Evolutionary conservation across 2,113 vertebrate species (phyloP), one percentile per base, ranked within the genome.

Genomic region (Cavia porcellus): DNA sequence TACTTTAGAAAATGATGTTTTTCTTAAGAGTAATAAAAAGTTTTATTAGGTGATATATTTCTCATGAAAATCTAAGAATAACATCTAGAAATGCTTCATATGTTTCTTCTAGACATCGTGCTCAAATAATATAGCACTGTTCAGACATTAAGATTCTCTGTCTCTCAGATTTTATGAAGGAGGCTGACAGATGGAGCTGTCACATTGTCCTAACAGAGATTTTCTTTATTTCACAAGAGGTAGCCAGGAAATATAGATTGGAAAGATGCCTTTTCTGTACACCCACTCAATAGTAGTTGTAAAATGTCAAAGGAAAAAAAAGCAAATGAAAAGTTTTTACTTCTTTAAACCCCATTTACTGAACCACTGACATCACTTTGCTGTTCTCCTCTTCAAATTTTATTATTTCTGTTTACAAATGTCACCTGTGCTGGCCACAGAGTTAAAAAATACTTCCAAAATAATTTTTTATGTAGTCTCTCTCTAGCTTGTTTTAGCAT

Each of bases 151-250:
- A 17, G 15, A 32, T n/a, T 4, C 38, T 47, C 6, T 64, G 28
- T 59, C 17, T 87, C 79, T 90, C 35, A 90, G 7, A 50, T 86
- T 96, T 92, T 83, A 79, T 35, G 19, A 87, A 84, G 45, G 24
- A 94, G 42, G 72, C 42, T 70, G 79, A 93, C 95, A 97, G 96
- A 97, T 97, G 96, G 92, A 95, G 45, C 77, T 95, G 55, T 66
- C 87, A 96, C 75, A 82, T 57, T 85, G 38, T 92, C 24, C 84
- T 90, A 82, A 90, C 84, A 95, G 68, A 87, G 35, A 87, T 59
- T 93, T 89, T 95, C 14, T 68, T 90, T 90, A 87, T 96, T 96
- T 97, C 84, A 82, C 20, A 88, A 95, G 74, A 92, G 13, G 45
- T 95, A 96, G 90, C 77, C 80, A 93, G 52, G 97, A 97, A 95